phyloP scores from a whole-genome alignment of 2,797 vertebrate genomes.

The Glyptemys insculpta region DNA sequence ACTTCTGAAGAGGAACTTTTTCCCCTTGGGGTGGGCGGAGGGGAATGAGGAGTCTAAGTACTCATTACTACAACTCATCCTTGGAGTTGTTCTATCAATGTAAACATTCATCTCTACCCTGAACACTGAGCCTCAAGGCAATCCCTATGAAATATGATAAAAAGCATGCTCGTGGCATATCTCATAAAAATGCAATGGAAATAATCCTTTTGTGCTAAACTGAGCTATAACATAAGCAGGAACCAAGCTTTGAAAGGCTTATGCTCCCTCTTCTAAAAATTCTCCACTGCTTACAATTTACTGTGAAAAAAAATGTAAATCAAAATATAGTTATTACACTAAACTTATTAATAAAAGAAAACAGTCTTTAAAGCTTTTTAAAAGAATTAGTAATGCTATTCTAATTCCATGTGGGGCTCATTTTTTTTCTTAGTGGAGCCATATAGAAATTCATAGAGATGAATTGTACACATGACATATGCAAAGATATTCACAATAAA shows the following conservation, averaged over 20 bases:
- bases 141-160: neutral
- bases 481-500: neutral
- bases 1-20: neutral
- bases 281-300: neutral
- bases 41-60: neutral
- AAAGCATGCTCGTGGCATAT: neutral
- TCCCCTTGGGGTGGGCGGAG: neutral
- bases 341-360: neutral
- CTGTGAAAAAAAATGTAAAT: neutral
- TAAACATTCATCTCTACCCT: rapidly evolving
- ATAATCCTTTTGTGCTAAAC: neutral
- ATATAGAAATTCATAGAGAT: neutral
- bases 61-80: neutral
- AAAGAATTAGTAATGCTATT: neutral
- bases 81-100: neutral
- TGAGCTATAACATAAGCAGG: neutral
- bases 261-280: neutral
- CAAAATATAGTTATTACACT: neutral
- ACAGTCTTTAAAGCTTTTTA: neutral
- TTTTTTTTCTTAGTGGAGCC: neutral
- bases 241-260: neutral
- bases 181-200: neutral
- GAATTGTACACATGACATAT: neutral
- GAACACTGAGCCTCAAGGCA: rapidly evolving
- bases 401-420: neutral